Evolutionary conservation across 2,113 vertebrate species (phyloP), one percentile per base, ranked within the genome.

Genomic region (Macaca mulatta): DNA sequence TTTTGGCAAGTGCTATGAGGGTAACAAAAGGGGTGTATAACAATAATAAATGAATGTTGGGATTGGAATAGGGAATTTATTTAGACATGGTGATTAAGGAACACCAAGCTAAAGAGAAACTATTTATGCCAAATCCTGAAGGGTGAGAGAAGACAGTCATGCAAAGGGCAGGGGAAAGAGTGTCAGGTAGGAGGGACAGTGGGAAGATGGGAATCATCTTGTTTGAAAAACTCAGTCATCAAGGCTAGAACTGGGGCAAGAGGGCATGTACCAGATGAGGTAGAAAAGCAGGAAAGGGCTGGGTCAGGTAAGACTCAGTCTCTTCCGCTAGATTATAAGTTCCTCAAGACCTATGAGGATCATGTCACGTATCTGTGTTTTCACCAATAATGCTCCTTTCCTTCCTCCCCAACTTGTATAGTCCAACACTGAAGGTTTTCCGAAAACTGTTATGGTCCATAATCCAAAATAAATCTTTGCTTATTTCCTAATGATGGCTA

Each of bases 181-280:
- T 83, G 10, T 78, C 5, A 4, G 7, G 30, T 0, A 5, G 32
- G 45, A 57, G 57, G 64, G 86, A 48, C n/a, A 64, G 17, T 14
- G 43, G 43, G 45, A 25, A 64, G 22, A 77, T 32, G 27, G 43
- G 3, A 8, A 78, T 27, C 43, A 20, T 72, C 20, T 78, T 64
- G n/a, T 7, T 64, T 74, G 81, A 64, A 10, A 22, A 85, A 80
- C 27, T 67, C 59, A 57, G n/a, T 81, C 50, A 16, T 43, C 35
- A 43, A 75, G 30, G 40, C 12, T 40, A 50, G 13, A 78, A n/a
- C 2, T 0, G 45, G 22, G 38, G n/a, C 25, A 35, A 61, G 35
- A 23, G 8, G 32, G 14, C 23, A 0, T 30, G 35, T n/a, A 1
- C 0, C 48, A 43, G 55, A 38, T 38, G 7, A 75, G 45, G 9